These are phyloP conservation scores for Anthophora plumipes DNA, from an alignment of 2,888 invertebrate genomes.

Conservation along the genomic window DNA sequence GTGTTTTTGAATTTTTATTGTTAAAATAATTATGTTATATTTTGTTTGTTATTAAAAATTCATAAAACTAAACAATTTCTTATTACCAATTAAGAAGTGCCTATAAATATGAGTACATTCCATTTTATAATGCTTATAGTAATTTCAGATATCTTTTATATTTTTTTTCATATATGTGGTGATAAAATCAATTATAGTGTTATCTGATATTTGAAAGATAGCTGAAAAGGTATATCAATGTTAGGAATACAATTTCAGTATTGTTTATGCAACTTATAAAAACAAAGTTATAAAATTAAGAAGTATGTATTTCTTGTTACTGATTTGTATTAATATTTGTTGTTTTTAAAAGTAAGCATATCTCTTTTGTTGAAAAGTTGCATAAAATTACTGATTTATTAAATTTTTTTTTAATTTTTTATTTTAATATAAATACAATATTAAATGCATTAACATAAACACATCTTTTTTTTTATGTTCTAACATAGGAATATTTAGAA, in stretches of 20 bases:
- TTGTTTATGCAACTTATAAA: not conserved
- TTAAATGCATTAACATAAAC: not conserved
- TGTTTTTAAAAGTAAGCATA: not conserved
- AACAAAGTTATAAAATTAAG: not conserved
- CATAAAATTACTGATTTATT: not conserved
- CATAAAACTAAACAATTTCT: not conserved
- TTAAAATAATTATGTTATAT: not conserved
- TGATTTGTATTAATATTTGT: not conserved
- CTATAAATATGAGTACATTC: constrained; percentile 21
- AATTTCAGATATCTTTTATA: constrained; percentile 21
- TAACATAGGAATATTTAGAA: not conserved
- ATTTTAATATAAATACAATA: not conserved
- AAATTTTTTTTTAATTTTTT: not conserved
- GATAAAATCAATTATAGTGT: not conserved
- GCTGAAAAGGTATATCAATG: not conserved
- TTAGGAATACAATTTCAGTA: not conserved
- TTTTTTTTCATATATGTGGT: not conserved
- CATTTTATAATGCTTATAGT: not conserved
- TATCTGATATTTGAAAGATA: not conserved
- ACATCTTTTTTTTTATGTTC: not conserved
- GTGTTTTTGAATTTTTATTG: not conserved
- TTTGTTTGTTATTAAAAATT: not conserved
- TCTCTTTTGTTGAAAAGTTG: not conserved
- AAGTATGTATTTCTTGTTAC: not conserved
- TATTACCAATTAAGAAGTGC: not conserved